Base-by-base conservation (phyloP, 37 sponge, comb jelly and placozoan species). In the Beroe ovata region DNA sequence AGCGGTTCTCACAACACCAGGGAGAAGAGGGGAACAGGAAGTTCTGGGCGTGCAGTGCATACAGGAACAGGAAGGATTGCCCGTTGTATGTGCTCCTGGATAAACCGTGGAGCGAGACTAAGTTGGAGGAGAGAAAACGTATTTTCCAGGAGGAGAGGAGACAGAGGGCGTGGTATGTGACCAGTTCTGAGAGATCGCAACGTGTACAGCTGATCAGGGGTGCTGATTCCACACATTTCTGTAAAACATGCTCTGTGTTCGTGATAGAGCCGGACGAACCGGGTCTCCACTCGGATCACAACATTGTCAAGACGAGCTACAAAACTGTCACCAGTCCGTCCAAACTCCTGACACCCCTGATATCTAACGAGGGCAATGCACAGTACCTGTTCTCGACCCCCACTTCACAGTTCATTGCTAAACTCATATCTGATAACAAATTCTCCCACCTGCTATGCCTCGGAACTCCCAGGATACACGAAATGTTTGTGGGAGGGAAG, bases 1-100 rank as follows among this genome's bases (percentile, higher is more conserved):
- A 77, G 54, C 41, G 84, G 22, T 77, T 77, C 47, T 33, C 84
- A 2, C n/a, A n/a, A n/a, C n/a, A n/a, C n/a, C 84, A 77, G 84
- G 84, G 84, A 38, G 84, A 77, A 22, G 54, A 41, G 20, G 54
- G 41, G 2, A 23, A 42, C 84, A 39, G 38, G 84, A 39, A 42
- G 84, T 77, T 77, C 47, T 77, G 20, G 18, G 84, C 84, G 4
- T 77, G 84, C 28, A 77, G 84, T 20, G 84, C 84, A 6, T 42
- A 77, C 47, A 11, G 84, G 33, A 77, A 77, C 84, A 39, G 84
- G 47, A 77, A 77, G 47, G 84, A 77, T 28, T 77, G 84, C 28
- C 38, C 21, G 26, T 54, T 77, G 25, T 77, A 77, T 19, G 84
- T 77, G 41, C 47, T 77, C 36, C 26, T 42, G 54, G 84, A 77